Percentiles rank a stretch among this genome's conserved stretches.
Evolutionary conservation across 2,113 vertebrate species (phyloP).

Genomic region (Falco punctatus): DNA sequence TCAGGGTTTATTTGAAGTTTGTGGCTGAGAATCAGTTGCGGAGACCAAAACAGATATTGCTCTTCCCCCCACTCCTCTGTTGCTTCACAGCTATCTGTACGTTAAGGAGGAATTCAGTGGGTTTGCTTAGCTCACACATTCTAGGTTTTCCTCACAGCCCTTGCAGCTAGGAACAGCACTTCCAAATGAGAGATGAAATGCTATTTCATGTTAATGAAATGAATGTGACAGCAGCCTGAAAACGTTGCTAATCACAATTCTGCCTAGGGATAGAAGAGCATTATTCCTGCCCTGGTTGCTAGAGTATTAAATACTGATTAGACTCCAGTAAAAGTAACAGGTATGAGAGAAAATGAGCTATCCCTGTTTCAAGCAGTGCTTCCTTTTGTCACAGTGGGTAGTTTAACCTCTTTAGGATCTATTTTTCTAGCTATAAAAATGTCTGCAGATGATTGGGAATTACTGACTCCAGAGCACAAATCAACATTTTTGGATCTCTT

Average conservation of each 20-base stretch:
- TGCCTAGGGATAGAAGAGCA: not conserved
- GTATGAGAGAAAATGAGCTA: not conserved
- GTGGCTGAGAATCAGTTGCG: not conserved
- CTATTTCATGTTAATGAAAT: not conserved
- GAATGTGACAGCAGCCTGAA: constrained; percentile 27
- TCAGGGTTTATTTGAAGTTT: not conserved
- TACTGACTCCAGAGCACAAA: not conserved
- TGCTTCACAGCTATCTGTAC: not conserved
- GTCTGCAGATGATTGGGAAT: not conserved
- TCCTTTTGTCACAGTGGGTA: not conserved
- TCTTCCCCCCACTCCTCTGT: not conserved
- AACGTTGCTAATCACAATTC: not conserved
- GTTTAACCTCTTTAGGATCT: not conserved
- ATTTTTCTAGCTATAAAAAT: constrained; percentile 3
- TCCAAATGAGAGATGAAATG: not conserved
- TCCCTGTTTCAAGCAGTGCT: not conserved
- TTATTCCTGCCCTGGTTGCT: constrained; percentile 3
- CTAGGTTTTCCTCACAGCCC: not conserved
- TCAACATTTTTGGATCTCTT: not conserved
- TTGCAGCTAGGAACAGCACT: not conserved
- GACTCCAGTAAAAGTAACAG: not conserved
- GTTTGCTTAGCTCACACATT: not conserved
- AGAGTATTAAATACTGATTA: constrained; percentile 5
- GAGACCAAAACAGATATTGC: not conserved
- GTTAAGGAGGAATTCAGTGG: not conserved